A percentile compares a stretch with the other conserved stretches of the same genome.
phyloP scores from a whole-genome alignment of 2,113 vertebrate genomes.

The Mormyrus lacerda region DNA sequence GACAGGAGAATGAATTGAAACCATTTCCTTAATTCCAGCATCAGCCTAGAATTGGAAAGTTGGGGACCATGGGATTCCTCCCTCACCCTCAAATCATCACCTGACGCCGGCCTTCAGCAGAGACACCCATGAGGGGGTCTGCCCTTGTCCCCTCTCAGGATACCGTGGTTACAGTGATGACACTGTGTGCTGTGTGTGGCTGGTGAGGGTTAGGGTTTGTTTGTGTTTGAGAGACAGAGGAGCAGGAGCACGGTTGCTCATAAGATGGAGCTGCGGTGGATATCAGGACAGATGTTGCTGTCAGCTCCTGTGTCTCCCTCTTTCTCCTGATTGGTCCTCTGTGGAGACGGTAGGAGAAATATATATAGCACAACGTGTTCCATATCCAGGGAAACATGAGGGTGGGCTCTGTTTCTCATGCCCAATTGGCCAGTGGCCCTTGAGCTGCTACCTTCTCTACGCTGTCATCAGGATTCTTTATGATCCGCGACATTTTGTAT shows the following conservation, averaged over 20 bases:
- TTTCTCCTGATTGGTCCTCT: neutral
- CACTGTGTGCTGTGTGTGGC: slow-evolving; percentile 43
- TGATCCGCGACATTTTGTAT: neutral
- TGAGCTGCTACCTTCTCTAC: neutral
- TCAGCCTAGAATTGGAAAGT: neutral
- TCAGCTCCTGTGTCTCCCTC: neutral
- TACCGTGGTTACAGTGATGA: slow-evolving; percentile 69
- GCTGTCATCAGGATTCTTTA: neutral
- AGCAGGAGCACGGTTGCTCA: neutral
- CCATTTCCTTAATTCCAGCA: neutral
- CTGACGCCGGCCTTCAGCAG: slow-evolving; percentile 26
- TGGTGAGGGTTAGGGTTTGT: slow-evolving; percentile 46
- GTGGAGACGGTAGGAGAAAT: neutral
- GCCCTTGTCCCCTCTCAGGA: slow-evolving; percentile 33
- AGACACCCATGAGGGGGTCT: slow-evolving; percentile 42
- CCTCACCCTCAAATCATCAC: neutral
- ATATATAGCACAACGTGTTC: neutral
- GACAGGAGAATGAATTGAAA: neutral
- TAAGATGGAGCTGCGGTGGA: neutral
- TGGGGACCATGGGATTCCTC: neutral
- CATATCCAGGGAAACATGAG: neutral
- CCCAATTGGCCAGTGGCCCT: neutral
- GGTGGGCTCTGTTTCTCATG: neutral
- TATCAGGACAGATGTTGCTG: neutral
- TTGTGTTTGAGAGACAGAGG: slow-evolving; percentile 32